Base-by-base conservation (phyloP, 2,797 vertebrate species). In the Crenichthys baileyi region DNA sequence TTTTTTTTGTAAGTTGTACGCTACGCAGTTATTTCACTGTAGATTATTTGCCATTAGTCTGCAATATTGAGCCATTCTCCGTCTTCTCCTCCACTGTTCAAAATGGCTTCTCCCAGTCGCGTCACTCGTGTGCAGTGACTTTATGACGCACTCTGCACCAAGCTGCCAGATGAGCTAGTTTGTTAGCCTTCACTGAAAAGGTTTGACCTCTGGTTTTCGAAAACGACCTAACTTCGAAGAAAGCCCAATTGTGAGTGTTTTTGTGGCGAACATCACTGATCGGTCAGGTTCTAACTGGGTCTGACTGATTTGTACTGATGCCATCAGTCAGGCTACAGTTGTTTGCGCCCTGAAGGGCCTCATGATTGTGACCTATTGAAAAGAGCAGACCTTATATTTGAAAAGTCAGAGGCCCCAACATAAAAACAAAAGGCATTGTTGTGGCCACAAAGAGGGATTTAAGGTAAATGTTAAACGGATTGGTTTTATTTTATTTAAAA, bases 71-170 rank as follows among this genome's bases (percentile, higher is more conserved):
- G 81, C 29, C 72, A 73, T 76, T 74, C 71, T 63, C n/a, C 55
- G 84, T 86, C 90, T 89, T 83, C 79, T 76, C 77, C 73, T 61
- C 78, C 85, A 76, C 90, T 80, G 70, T 83, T 93, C 91, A 96
- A 97, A 96, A 96, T 97, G 96, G 96, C 96, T 96, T 86, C 95
- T 91, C 83, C 89, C 92, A 90, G 85, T 80, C 73, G 65, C 73
- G 70, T 83, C 90, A 87, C 93, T 93, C 90, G 91, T 93, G 93
- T 92, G 84, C 89, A 78, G 88, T 65, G 86, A 20, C 90, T 90
- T 84, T 78, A 84, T 96, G 96, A 96, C 96, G 96, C 96, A 96
- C 91, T 96, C 89, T 95, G 95, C 95, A 93, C 93, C 94, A 96
- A 94, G 88, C 76, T 46, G 77, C n/a, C 51, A 36, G 87, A 88